These are phyloP conservation scores for Drosophila sp. DNA, from an alignment of 1,140 invertebrate genomes.

Conservation along the genomic window DNA sequence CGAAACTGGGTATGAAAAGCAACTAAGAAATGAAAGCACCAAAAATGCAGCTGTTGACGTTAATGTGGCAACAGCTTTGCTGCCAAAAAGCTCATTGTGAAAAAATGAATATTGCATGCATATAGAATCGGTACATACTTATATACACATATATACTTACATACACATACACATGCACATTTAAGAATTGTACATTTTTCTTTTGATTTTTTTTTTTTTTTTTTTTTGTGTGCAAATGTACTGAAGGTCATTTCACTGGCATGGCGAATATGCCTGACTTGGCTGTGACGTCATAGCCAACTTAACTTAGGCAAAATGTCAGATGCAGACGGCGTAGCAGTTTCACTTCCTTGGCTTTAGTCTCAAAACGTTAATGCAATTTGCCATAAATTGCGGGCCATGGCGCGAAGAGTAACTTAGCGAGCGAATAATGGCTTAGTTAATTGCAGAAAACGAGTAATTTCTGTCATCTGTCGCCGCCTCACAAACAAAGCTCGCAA, in stretches of 20 bases:
- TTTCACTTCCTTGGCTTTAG: neutral
- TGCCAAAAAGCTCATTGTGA: constrained; percentile 29
- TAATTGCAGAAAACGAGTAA: constrained; percentile 8
- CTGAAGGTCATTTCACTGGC: constrained; percentile 23
- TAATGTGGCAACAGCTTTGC: constrained; percentile 65
- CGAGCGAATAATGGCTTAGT: constrained; percentile 8
- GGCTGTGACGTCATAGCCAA: constrained; percentile 10
- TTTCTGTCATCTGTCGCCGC: neutral
- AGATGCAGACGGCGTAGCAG: neutral
- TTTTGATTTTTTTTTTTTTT: neutral
- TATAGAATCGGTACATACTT: constrained; percentile 1
- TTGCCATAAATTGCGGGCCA: constrained; percentile 12
- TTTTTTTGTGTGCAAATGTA: constrained; percentile 50
- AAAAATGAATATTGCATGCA: constrained; percentile 14
- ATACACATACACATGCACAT: constrained; percentile 2
- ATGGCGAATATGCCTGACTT: neutral
- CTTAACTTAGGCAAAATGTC: constrained; percentile 10
- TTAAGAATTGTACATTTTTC: constrained; percentile 3
- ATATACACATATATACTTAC: constrained; percentile 1
- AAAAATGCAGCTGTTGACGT: constrained; percentile 62
- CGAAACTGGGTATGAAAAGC: constrained; percentile 37
- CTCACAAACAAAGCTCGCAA: neutral
- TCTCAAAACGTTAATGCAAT: constrained; percentile 21
- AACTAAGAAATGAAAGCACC: constrained; percentile 64
- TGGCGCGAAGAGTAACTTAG: neutral